Conservation (phyloP, 2,888 invertebrate genomes). For the Plagodis dolabraria region DNA sequence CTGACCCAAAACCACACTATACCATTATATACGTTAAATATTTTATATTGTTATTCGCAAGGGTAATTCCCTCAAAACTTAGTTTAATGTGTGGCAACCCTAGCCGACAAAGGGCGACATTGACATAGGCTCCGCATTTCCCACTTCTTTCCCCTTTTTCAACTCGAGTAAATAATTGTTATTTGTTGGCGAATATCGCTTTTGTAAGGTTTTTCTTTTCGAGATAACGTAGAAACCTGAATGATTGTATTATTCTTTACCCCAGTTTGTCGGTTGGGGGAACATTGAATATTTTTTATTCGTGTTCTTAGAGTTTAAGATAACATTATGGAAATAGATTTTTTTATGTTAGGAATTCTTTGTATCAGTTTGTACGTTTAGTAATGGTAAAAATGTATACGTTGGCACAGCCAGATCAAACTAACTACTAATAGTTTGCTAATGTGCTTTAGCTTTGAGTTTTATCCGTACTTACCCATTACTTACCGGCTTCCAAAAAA, state of each 20-base stretch:
- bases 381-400: too few relatives aligned
- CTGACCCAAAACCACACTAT: too few relatives aligned
- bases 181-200: conserved; percentile 51
- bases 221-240: conserved; percentile 47
- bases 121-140: conserved; percentile 45
- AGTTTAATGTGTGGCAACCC: conserved; percentile 8
- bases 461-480: too few relatives aligned
- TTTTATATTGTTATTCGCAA: too few relatives aligned
- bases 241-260: conserved; percentile 44
- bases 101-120: conserved; percentile 36
- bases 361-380: conserved; percentile 5
- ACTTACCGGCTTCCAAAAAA: too few relatives aligned
- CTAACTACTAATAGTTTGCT: too few relatives aligned
- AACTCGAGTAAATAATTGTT: conserved; percentile 54
- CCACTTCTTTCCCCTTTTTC: conserved; percentile 47
- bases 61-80: background rate
- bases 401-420: too few relatives aligned
- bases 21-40: too few relatives aligned
- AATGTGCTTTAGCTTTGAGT: too few relatives aligned
- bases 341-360: conserved; percentile 13
- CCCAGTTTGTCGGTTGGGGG: conserved; percentile 25
- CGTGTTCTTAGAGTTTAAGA: conserved; percentile 26
- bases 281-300: conserved; percentile 26
- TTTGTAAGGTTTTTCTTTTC: conserved; percentile 42
- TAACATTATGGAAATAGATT: conserved; percentile 22